phyloP scores from a whole-genome alignment of 2,888 invertebrate species.

The Dolichopus griseipennis region DNA sequence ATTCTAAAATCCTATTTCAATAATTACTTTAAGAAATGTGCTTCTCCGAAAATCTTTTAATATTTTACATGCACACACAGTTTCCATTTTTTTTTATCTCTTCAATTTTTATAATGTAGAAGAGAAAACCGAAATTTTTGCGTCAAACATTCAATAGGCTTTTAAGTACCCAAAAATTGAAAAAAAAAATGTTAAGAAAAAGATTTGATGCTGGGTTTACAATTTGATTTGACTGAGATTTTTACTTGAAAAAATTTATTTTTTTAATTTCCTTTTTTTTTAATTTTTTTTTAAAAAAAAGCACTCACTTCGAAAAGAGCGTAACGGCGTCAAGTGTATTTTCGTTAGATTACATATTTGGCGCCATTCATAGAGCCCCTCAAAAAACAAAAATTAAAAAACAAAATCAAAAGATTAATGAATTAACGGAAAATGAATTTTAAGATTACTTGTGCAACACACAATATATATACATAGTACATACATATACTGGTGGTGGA shows the following conservation, averaged over 20 bases:
- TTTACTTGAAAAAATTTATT: neutral
- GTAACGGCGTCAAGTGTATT: conserved; percentile 6
- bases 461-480: neutral
- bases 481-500: neutral
- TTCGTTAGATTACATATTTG: conserved; percentile 3
- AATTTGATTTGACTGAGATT: neutral
- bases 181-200: too few species aligned
- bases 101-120: neutral
- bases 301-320: neutral
- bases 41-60: too few species aligned
- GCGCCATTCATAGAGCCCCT: conserved; percentile 1
- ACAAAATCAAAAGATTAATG: neutral
- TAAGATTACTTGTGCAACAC: neutral
- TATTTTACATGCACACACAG: too few species aligned
- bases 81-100: neutral
- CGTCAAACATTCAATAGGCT: too few species aligned
- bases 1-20: too few species aligned
- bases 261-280: neutral
- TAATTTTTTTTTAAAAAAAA: neutral
- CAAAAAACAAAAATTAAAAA: neutral
- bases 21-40: too few species aligned
- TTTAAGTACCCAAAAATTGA: too few species aligned
- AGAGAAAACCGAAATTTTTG: neutral
- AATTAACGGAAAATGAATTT: conserved; percentile 6
- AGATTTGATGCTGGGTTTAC: neutral